Evolutionary conservation across 1,140 invertebrate species (phyloP).

Genomic region (Sinella curviseta): DNA sequence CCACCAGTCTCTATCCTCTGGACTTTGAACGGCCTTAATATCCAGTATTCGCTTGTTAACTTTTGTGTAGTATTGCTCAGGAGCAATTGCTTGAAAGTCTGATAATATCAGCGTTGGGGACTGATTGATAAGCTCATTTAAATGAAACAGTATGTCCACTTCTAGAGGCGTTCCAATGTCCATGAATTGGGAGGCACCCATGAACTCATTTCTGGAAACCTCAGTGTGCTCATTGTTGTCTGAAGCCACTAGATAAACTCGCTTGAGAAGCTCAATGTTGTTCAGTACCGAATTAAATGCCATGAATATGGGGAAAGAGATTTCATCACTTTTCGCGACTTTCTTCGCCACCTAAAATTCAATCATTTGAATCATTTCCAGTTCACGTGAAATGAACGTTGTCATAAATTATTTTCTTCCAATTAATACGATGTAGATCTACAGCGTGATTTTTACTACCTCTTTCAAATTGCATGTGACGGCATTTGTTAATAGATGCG

Average conservation of each 20-base stretch:
- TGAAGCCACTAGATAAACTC: slow-evolving; percentile 37
- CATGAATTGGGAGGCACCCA: slow-evolving; percentile 30
- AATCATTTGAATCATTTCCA: not conserved
- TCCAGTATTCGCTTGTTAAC: slow-evolving; percentile 34
- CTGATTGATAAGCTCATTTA: slow-evolving; percentile 31
- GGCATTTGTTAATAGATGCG: slow-evolving; percentile 10
- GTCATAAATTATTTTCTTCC: not conserved
- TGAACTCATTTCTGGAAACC: slow-evolving; percentile 32
- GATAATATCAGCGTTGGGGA: slow-evolving; percentile 71
- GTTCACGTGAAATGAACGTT: not conserved
- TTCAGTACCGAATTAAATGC: slow-evolving; percentile 41
- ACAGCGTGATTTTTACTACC: not conserved
- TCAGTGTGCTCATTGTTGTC: not conserved
- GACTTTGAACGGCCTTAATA: slow-evolving; percentile 36
- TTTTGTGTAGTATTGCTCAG: slow-evolving; percentile 41
- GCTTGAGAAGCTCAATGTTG: slow-evolving; percentile 40
- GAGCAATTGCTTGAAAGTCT: slow-evolving; percentile 87
- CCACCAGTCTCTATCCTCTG: slow-evolving; percentile 27
- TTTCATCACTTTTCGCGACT: slow-evolving; percentile 4
- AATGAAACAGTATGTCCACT: slow-evolving; percentile 39
- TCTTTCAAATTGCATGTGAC: slow-evolving; percentile 25
- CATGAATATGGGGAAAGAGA: slow-evolving; percentile 38
- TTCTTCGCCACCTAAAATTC: not conserved
- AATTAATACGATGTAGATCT: no score
- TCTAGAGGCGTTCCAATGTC: slow-evolving; percentile 31